Evolutionary conservation across 2,797 vertebrate genomes (phyloP).

Genomic region (Orestias chungarensis): DNA sequence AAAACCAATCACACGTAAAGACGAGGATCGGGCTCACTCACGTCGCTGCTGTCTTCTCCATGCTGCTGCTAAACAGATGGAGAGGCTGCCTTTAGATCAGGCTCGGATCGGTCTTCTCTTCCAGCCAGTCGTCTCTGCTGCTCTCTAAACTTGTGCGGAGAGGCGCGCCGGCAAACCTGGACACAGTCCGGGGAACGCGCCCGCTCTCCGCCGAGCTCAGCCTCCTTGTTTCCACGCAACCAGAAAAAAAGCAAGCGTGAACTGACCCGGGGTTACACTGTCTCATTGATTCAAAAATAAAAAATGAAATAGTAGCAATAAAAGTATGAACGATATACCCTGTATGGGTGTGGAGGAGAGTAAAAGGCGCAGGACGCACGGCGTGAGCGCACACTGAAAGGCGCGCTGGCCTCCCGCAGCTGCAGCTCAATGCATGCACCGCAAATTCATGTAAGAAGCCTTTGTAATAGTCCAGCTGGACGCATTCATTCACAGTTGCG

Average conservation of each 20-base stretch:
- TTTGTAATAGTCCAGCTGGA: constrained; percentile 7
- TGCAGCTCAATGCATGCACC: neutral
- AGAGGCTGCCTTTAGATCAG: constrained; percentile 16
- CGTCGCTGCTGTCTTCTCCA: constrained; percentile 61
- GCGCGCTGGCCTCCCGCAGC: neutral
- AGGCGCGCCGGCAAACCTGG: constrained; percentile 26
- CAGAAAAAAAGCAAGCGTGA: constrained; percentile 32
- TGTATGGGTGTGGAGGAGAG: too few species aligned
- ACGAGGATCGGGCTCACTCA: constrained; percentile 51
- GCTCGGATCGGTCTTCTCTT: neutral
- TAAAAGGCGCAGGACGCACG: constrained; percentile 16
- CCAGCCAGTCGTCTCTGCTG: constrained; percentile 7
- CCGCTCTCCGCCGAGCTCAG: constrained; percentile 34
- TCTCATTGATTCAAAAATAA: neutral
- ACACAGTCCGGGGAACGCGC: constrained; percentile 55
- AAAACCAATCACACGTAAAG: neutral
- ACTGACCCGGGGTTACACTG: neutral
- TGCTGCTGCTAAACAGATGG: constrained; percentile 28
- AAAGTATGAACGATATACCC: neutral
- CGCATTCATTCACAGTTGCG: constrained; percentile 23
- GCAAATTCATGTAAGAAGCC: neutral
- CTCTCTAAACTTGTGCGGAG: constrained; percentile 48
- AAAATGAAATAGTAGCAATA: too few species aligned
- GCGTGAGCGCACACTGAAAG: constrained; percentile 39
- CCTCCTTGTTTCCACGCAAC: constrained; percentile 81